A percentile compares a stretch with the other conserved stretches of the same genome.
Evolutionary conservation across 2,888 invertebrate genomes (phyloP).

Genomic region (Ptychoptera contaminata): DNA sequence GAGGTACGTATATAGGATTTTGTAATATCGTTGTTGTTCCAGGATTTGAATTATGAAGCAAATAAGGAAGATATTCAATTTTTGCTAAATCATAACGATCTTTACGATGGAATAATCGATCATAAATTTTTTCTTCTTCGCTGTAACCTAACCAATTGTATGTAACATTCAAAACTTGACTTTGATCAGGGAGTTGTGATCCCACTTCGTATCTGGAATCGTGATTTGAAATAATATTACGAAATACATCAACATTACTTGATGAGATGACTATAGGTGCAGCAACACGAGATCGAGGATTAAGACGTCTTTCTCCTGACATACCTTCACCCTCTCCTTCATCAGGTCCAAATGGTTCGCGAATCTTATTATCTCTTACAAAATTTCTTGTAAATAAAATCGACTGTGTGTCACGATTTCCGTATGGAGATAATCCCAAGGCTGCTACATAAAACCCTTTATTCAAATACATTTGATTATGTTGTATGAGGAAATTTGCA

Average conservation of each 20-base stretch:
- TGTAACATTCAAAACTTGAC: slow-evolving; percentile 82
- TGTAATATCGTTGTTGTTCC: slow-evolving; percentile 68
- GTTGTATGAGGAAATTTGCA: slow-evolving; percentile 53
- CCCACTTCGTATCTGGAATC: slow-evolving; percentile 88
- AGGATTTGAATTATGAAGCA: slow-evolving; percentile 79
- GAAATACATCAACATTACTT: slow-evolving; percentile 69
- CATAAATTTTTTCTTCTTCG: slow-evolving; percentile 56
- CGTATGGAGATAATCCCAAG: slow-evolving; percentile 75
- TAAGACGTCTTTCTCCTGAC: slow-evolving; percentile 45
- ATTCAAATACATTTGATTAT: slow-evolving; percentile 84
- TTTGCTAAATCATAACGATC: slow-evolving; percentile 90
- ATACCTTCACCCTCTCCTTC: slow-evolving; percentile 27
- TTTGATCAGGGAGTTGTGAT: slow-evolving; percentile 88
- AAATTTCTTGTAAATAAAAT: slow-evolving; percentile 78
- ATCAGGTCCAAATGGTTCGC: slow-evolving; percentile 63
- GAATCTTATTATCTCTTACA: slow-evolving; percentile 68
- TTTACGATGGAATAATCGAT: slow-evolving; percentile 65
- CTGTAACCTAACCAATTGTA: slow-evolving; percentile 83
- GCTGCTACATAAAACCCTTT: slow-evolving; percentile 76
- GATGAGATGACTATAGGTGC: slow-evolving; percentile 87
- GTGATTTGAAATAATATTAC: slow-evolving; percentile 85
- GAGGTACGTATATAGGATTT: slow-evolving; percentile 61
- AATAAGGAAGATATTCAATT: slow-evolving; percentile 79
- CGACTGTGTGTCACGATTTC: slow-evolving; percentile 62
- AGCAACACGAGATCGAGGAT: slow-evolving; percentile 81